These are phyloP conservation scores for Pristionchus japonicus DNA, from an alignment of 2,888 invertebrate genomes.

Conservation along the genomic window DNA sequence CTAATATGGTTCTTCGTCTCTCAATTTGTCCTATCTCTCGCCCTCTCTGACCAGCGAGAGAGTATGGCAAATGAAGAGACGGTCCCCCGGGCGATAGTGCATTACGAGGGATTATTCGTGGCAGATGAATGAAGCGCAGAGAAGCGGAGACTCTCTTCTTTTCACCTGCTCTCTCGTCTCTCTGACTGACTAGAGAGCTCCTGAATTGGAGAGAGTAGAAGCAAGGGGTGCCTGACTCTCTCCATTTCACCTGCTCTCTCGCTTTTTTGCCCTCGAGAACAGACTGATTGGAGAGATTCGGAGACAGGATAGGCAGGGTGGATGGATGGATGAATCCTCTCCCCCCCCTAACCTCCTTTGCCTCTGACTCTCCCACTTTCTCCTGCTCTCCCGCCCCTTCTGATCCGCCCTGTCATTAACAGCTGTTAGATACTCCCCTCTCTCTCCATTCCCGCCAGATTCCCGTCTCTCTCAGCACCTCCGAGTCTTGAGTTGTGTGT, in stretches of 20 bases:
- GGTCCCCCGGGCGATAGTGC: neutral
- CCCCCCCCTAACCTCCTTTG: neutral
- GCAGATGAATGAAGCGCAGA: neutral
- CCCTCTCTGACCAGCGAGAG: neutral
- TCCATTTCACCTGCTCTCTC: too few species aligned
- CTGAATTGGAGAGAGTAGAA: too few species aligned
- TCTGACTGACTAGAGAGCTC: neutral
- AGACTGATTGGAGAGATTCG: too few species aligned
- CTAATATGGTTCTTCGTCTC: neutral
- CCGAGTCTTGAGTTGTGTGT: too few species aligned
- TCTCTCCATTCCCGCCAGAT: neutral
- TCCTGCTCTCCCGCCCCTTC: neutral
- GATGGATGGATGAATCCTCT: constrained; percentile 24
- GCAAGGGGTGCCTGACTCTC: too few species aligned
- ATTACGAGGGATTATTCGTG: neutral
- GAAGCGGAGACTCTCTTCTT: neutral
- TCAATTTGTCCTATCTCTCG: neutral
- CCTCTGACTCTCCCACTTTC: neutral
- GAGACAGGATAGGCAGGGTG: neutral
- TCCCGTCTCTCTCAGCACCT: neutral
- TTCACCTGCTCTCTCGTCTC: neutral
- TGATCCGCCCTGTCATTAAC: constrained; percentile 5
- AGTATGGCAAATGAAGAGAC: neutral
- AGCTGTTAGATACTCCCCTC: neutral
- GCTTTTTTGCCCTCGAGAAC: too few species aligned